Conservation (phyloP, 2,797 vertebrate species). For the Acipenser oxyrinchus region DNA sequence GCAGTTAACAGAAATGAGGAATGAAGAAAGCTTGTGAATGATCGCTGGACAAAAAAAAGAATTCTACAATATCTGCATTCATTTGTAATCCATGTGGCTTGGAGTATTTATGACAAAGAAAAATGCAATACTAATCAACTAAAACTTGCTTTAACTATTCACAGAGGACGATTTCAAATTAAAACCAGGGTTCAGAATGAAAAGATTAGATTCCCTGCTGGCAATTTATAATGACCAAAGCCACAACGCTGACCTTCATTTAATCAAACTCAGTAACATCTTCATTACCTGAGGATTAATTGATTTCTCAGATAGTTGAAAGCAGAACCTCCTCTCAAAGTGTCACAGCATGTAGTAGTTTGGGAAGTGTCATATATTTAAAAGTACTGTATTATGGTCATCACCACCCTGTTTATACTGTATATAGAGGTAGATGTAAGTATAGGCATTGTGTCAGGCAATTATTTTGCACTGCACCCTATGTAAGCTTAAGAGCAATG, state of each 20-base stretch:
- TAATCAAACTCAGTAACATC: conserved; percentile 27
- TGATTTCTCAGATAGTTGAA: not conserved
- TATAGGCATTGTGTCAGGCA: too few relatives aligned
- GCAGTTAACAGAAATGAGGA: too few relatives aligned
- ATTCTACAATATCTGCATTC: conserved; percentile 17
- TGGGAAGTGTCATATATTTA: too few relatives aligned
- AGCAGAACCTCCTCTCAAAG: not conserved
- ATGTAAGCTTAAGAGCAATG: too few relatives aligned
- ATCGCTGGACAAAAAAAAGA: not conserved
- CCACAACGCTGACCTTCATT: conserved; percentile 34
- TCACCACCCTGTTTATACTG: too few relatives aligned
- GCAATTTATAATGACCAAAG: conserved; percentile 27
- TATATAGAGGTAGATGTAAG: too few relatives aligned
- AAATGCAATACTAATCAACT: conserved; percentile 24
- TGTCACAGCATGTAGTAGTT: not conserved
- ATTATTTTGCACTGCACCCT: too few relatives aligned
- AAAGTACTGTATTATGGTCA: too few relatives aligned
- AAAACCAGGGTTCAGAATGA: conserved; percentile 32
- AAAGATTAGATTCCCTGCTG: conserved; percentile 18
- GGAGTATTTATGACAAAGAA: conserved; percentile 12
- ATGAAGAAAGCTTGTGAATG: too few relatives aligned
- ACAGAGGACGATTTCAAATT: conserved; percentile 37
- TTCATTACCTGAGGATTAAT: conserved; percentile 14
- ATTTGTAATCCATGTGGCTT: conserved; percentile 28
- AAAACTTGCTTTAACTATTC: conserved; percentile 29